Base-by-base conservation (phyloP, 2,888 invertebrate genomes). In the Saturnia japonica region DNA sequence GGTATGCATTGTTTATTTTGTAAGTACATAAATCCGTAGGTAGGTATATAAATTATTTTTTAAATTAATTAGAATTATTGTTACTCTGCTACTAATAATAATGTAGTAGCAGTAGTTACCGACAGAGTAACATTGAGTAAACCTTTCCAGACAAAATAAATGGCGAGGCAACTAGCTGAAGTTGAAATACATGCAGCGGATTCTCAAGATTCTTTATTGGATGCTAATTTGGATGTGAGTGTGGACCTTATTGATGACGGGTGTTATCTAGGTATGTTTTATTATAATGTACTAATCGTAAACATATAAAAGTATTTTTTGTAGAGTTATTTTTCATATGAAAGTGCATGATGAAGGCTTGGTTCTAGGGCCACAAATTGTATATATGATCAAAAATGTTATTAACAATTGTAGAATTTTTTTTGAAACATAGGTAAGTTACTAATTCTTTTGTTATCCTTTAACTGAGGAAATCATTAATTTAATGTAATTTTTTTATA, bases 211-310 rank as follows among this genome's bases (percentile, higher is more conserved):
- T 74, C 79, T 19, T 74, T 83, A 2, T 75, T 79, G 11, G 87
- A 87, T 67, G 82, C 84, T 60, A 78, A 82, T 72, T 73, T 90
- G 25, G 91, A 89, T 72, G 78, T 93, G 67, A 93, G 91, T 73
- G 93, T 93, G 19, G 91, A 93, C 72, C 83, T 85, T 19, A 92
- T 94, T 67, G 93, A 94, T 64, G 90, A 93, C 64, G 81, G 88
- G 72, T 78, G 93, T 11, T 93, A 89, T 75, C 82, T 94, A 76
- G 93, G 93, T 88, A 78, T 74, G 81, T 60, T 25, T 67, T 57
- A 6, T 54, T 34, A 34, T 34, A 4, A 34, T 2, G 34, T 34
- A 34, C 34, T 34, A n/a, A 34, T 34, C 34, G 34, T 34, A 6
- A n/a, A n/a, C n/a, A 47, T 16, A 0, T 47, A 14, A 11, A 45